These are phyloP conservation scores for Ploceus nigricollis DNA, from an alignment of 2,113 vertebrate species.

Conservation along the genomic window DNA sequence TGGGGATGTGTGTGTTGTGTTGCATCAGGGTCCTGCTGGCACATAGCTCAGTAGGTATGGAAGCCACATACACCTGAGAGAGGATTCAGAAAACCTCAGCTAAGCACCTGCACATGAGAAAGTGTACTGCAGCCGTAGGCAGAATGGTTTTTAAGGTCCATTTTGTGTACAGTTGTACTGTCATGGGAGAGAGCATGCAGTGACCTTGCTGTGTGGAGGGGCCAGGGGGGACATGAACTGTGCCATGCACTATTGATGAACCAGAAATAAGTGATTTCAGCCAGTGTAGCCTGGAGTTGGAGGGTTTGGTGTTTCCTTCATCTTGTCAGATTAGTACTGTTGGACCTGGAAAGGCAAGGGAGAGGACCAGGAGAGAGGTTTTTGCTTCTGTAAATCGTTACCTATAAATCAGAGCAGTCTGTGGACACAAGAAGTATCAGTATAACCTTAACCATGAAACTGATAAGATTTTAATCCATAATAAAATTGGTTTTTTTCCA, in stretches of 20 bases:
- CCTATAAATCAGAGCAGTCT: background rate
- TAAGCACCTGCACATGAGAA: accelerated
- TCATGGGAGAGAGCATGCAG: background rate
- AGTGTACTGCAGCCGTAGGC: background rate
- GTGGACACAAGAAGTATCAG: background rate
- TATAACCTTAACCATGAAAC: background rate
- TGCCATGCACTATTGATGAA: accelerated
- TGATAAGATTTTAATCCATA: background rate
- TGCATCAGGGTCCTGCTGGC: accelerated
- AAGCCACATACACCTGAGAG: background rate
- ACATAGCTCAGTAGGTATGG: accelerated
- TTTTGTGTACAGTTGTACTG: background rate
- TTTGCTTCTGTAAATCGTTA: accelerated
- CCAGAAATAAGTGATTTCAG: background rate
- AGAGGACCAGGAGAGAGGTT: background rate
- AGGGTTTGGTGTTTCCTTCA: background rate
- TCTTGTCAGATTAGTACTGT: background rate
- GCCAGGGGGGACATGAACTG: accelerated
- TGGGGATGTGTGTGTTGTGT: accelerated
- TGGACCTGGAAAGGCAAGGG: background rate
- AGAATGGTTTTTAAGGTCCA: accelerated
- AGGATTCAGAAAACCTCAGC: background rate
- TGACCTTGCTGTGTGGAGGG: accelerated
- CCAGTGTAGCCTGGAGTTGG: background rate
- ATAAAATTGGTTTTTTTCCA: accelerated